Conservation (phyloP, 2,888 invertebrate species). For the Blastobasis lacticolella region DNA sequence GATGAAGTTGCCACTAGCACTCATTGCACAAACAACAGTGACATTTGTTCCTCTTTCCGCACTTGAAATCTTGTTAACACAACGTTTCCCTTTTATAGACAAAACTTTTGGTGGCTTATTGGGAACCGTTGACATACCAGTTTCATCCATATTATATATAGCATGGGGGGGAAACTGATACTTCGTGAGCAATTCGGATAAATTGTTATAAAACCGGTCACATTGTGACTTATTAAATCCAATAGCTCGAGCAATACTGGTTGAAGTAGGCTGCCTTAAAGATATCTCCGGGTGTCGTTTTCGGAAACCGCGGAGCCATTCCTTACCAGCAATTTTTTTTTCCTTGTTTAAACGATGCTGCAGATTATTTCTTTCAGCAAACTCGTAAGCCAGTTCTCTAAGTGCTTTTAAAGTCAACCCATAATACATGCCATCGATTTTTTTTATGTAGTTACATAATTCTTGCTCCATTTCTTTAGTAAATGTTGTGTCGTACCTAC, state of each 20-base stretch:
- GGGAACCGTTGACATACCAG: constrained; percentile 11
- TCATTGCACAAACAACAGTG: constrained; percentile 16
- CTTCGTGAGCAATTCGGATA: constrained; percentile 5
- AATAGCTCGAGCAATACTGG: constrained; percentile 10
- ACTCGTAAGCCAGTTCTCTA: constrained; percentile 6
- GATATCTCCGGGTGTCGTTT: constrained; percentile 12
- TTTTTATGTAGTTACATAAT: constrained; percentile 4
- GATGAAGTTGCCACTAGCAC: constrained; percentile 23
- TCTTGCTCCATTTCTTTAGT: constrained; percentile 5
- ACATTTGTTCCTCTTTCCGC: constrained; percentile 18
- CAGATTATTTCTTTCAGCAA: constrained; percentile 7
- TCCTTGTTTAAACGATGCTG: constrained; percentile 3
- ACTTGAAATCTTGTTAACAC: constrained; percentile 14
- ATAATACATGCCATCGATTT: constrained; percentile 8
- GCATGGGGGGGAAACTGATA: constrained; percentile 7
- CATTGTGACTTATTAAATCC: constrained; percentile 12
- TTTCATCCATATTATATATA: constrained; percentile 14
- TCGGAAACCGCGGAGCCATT: constrained; percentile 11
- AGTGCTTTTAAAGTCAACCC: constrained; percentile 5
- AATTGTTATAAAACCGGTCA: constrained; percentile 8
- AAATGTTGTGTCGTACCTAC: constrained; percentile 3
- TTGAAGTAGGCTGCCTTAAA: constrained; percentile 9
- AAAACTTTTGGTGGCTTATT: constrained; percentile 10
- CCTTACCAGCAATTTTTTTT: constrained; percentile 9
- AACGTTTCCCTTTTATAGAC: constrained; percentile 12